Evolutionary conservation across 2,797 vertebrate genomes (phyloP).

Genomic region (Smutsia gigantea): DNA sequence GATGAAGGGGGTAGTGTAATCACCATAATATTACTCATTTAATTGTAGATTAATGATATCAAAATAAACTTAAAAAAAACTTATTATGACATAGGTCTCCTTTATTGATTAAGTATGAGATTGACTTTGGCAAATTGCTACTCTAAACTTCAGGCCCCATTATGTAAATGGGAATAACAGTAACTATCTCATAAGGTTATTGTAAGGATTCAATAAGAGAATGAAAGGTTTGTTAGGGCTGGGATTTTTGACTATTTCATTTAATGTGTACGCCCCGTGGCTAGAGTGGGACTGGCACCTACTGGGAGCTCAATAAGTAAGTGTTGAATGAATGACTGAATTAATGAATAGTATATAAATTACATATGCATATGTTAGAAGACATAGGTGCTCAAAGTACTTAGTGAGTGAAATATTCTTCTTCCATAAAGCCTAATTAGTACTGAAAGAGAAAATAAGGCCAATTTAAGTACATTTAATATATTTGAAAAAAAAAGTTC

Average conservation of each 20-base stretch:
- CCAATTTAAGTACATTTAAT: background rate
- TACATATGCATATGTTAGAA: background rate
- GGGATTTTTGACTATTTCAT: background rate
- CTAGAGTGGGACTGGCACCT: background rate
- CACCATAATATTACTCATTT: too few relatives aligned
- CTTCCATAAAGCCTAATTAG: background rate
- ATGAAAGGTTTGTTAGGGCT: background rate
- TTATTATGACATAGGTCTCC: background rate
- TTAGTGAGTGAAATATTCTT: background rate
- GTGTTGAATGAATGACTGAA: background rate
- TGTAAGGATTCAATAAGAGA: background rate
- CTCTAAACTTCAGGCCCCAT: background rate
- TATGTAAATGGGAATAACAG: background rate
- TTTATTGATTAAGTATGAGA: background rate
- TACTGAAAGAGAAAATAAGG: slow-evolving; percentile 59
- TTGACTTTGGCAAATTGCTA: background rate
- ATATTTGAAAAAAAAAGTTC: slow-evolving; percentile 7
- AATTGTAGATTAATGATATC: too few relatives aligned
- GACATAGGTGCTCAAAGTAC: background rate
- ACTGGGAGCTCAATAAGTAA: background rate
- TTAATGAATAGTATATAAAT: background rate
- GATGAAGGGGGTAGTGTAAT: too few relatives aligned
- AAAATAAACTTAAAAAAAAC: too few relatives aligned
- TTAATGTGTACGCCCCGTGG: rapidly evolving
- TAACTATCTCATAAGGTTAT: background rate